A percentile compares a stretch with the other conserved stretches of the same genome.
Evolutionary conservation across 2,888 invertebrate genomes (phyloP).

Genomic region (Lycaena phlaeas): DNA sequence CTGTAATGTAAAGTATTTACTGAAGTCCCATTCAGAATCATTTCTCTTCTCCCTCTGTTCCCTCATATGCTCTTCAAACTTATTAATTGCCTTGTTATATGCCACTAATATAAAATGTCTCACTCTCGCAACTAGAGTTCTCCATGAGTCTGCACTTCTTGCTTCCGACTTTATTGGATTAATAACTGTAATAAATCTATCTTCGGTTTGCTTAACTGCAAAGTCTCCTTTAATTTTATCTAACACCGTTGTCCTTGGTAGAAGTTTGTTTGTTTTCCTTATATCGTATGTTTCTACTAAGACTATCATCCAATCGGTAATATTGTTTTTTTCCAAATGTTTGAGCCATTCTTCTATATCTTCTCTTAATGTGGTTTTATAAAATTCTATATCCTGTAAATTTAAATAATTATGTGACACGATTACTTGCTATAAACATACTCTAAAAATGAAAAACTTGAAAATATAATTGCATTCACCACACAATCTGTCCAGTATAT

Average conservation of each 20-base stretch:
- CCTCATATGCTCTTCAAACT: conserved; percentile 92
- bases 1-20: conserved; percentile 93
- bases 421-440: neutral
- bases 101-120: conserved; percentile 88
- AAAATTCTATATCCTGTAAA: conserved; percentile 90
- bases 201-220: conserved; percentile 86
- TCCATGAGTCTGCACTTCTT: conserved; percentile 92
- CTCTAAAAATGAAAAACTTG: neutral
- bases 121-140: conserved; percentile 86
- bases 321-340: conserved; percentile 79
- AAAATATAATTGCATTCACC: conserved; percentile 71
- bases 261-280: conserved; percentile 90
- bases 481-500: conserved; percentile 96
- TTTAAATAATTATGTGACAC: neutral
- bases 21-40: conserved; percentile 94
- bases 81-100: conserved; percentile 87
- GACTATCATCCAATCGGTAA: conserved; percentile 94
- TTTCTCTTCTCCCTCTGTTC: conserved; percentile 92
- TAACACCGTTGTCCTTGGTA: conserved; percentile 92
- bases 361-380: conserved; percentile 89
- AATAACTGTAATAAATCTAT: conserved; percentile 90
- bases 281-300: conserved; percentile 94
- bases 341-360: conserved; percentile 92
- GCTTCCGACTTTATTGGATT: conserved; percentile 93
- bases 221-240: conserved; percentile 97